Evolutionary conservation across 2,113 vertebrate genomes (phyloP).

Genomic region (Pleuronectes platessa): DNA sequence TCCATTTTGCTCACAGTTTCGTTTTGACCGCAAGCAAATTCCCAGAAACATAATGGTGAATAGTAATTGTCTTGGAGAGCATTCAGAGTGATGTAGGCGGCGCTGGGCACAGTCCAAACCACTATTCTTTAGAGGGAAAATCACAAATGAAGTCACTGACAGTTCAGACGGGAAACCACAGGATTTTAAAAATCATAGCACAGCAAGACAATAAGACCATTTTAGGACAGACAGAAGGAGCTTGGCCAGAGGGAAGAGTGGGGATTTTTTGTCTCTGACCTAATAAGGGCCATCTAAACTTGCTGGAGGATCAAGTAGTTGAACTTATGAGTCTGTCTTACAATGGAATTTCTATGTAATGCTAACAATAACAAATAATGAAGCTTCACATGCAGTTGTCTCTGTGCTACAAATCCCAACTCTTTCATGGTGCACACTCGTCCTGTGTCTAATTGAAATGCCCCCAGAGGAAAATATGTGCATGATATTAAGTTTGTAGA

Average conservation of each 20-base stretch:
- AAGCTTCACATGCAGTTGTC: conserved; percentile 18
- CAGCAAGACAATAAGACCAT: conserved; percentile 59
- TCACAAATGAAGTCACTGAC: conserved; percentile 64
- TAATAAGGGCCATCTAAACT: conserved; percentile 45
- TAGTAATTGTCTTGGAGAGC: conserved; percentile 51
- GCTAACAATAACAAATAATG: conserved; percentile 32
- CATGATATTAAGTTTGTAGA: conserved; percentile 50
- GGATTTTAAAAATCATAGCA: conserved; percentile 59
- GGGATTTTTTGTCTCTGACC: conserved; percentile 33
- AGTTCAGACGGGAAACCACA: conserved; percentile 54
- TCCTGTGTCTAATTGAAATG: conserved; percentile 21
- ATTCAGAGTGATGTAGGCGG: conserved; percentile 32
- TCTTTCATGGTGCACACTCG: conserved; percentile 18
- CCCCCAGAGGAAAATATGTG: conserved; percentile 15
- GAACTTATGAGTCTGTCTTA: conserved; percentile 22
- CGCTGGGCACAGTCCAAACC: conserved; percentile 59
- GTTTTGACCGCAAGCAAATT: conserved; percentile 65
- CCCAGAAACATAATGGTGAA: conserved; percentile 50
- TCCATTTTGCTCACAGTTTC: conserved; percentile 44
- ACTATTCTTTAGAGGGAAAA: conserved; percentile 54
- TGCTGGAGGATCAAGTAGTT: conserved; percentile 31
- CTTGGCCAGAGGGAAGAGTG: conserved; percentile 23
- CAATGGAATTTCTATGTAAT: conserved; percentile 28
- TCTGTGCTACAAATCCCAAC: conserved; percentile 15
- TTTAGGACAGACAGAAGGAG: conserved; percentile 45